These are phyloP conservation scores for Drosophila parabipectinata DNA, from an alignment of 1,140 invertebrate species.

Conservation along the genomic window DNA sequence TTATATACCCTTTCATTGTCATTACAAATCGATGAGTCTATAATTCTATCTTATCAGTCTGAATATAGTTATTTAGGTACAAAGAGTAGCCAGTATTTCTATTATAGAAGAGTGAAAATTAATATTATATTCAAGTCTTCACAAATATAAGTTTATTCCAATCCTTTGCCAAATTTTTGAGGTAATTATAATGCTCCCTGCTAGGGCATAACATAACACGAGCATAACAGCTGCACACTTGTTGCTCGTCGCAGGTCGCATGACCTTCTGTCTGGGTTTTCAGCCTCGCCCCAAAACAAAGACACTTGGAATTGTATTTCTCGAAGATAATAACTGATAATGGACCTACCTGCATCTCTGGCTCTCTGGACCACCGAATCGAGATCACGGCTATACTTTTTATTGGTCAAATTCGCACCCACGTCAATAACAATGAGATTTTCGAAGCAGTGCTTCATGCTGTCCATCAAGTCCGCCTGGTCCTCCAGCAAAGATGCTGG, in stretches of 20 bases:
- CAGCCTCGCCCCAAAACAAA: constrained; percentile 57
- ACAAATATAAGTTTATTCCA: background rate
- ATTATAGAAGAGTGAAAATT: no score
- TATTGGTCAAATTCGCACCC: constrained; percentile 97
- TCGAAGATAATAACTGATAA: background rate
- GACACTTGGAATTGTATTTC: background rate
- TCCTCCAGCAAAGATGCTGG: constrained; percentile 48
- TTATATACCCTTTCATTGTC: no score
- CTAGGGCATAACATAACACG: background rate
- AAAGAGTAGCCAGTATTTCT: no score
- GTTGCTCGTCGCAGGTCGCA: constrained; percentile 36
- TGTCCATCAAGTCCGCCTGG: constrained; percentile 68
- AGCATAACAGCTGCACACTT: constrained; percentile 21
- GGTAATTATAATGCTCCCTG: background rate
- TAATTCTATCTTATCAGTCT: no score
- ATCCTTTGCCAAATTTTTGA: background rate
- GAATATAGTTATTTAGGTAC: no score
- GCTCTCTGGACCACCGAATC: constrained; percentile 96
- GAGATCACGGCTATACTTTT: constrained; percentile 96
- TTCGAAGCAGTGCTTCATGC: constrained; percentile 87
- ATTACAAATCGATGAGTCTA: no score
- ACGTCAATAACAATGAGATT: constrained; percentile 96
- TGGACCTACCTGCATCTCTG: constrained; percentile 92
- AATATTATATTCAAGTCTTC: no score
- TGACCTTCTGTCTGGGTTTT: constrained; percentile 56